These are phyloP conservation scores for Ranitomeya variabilis DNA, from an alignment of 2,113 vertebrate species.

Conservation along the genomic window DNA sequence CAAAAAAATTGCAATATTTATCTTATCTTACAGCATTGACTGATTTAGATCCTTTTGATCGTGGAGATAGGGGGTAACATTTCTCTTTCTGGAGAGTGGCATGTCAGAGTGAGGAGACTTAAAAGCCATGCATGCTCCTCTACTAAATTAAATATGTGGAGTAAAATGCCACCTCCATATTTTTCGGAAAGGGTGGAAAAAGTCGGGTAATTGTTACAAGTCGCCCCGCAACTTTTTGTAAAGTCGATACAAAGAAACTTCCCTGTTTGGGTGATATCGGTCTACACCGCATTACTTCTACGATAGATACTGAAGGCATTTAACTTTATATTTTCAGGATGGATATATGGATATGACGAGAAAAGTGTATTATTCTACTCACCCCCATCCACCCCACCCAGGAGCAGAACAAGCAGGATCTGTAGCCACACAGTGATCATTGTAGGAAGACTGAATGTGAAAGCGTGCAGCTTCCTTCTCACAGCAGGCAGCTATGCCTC, in stretches of 20 bases:
- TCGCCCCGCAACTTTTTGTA: not conserved
- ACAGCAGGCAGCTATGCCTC: not conserved
- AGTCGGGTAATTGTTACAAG: not conserved
- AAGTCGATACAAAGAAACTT: not conserved
- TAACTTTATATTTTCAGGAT: no score
- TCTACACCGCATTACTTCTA: not conserved
- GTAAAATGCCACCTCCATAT: not conserved
- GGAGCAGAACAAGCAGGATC: conserved; percentile 9
- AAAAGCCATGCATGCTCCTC: no score
- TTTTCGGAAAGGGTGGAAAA: not conserved
- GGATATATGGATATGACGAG: no score
- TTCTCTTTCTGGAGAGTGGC: no score
- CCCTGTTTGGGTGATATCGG: not conserved
- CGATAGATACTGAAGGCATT: no score
- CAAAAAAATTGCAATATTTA: no score
- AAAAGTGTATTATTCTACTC: not conserved
- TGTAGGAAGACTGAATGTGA: not conserved
- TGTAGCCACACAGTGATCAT: conserved; percentile 4
- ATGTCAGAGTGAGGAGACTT: no score
- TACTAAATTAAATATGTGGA: no score
- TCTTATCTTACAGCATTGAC: no score
- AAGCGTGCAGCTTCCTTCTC: not conserved
- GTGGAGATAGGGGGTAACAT: no score
- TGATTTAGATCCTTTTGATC: no score
- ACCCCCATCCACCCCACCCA: conserved; percentile 36